phyloP scores from a whole-genome alignment of 2,113 vertebrate genomes.

The Willisornis vidua region DNA sequence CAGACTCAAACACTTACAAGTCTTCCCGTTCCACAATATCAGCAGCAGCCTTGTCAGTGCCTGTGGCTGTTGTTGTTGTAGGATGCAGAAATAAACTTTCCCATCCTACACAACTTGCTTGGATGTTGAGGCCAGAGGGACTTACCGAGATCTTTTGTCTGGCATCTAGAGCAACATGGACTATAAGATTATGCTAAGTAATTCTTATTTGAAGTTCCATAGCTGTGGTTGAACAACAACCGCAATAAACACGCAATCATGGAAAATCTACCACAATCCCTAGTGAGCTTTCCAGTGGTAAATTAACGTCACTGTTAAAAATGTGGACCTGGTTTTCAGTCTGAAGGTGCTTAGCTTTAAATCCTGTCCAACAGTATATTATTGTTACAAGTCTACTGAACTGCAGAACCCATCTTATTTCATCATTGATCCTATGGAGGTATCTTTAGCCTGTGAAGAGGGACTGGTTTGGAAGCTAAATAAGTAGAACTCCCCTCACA shows the following conservation, averaged over 20 bases:
- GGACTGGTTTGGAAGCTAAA: neutral
- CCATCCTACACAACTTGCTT: slow-evolving; percentile 1
- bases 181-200: slow-evolving; percentile 12
- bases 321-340: neutral
- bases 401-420: neutral
- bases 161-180: neutral
- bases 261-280: slow-evolving; percentile 54
- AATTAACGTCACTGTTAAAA: slow-evolving; percentile 25
- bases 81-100: slow-evolving; percentile 37
- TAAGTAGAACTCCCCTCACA: neutral
- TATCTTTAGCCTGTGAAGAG: neutral
- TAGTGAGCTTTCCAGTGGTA: slow-evolving; percentile 32
- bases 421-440: neutral
- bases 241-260: slow-evolving; percentile 43
- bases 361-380: neutral
- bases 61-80: neutral
- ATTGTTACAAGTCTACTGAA: neutral
- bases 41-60: neutral
- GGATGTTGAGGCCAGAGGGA: neutral
- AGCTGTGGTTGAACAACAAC: slow-evolving; percentile 42
- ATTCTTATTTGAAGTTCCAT: slow-evolving; percentile 6
- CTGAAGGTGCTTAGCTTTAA: neutral
- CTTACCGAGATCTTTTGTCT: neutral
- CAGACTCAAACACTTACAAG: neutral
- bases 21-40: neutral